phyloP scores from a whole-genome alignment of 2,113 vertebrate genomes.

The Oreochromis tanganicae region DNA sequence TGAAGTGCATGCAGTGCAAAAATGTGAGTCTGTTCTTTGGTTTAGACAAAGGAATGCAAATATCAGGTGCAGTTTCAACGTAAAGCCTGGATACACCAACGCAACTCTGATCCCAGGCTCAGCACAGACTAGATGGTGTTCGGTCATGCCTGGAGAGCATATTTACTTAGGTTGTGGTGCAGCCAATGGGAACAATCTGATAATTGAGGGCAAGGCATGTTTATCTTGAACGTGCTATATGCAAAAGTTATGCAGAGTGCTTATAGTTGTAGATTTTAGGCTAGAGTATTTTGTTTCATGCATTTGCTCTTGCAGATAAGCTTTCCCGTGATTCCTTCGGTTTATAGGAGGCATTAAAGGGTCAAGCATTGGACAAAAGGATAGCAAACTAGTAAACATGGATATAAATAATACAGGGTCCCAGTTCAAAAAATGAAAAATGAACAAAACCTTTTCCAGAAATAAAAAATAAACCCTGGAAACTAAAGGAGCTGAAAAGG shows the following conservation, averaged over 20 bases:
- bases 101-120: neutral
- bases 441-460: neutral
- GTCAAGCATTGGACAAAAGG: neutral
- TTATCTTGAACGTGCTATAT: neutral
- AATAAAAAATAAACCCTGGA: neutral
- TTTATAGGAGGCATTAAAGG: neutral
- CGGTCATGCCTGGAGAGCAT: neutral
- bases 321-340: neutral
- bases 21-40: neutral
- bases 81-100: neutral
- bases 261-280: neutral
- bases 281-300: neutral
- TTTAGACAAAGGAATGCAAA: neutral
- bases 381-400: neutral
- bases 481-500: neutral
- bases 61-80: slow-evolving; percentile 4
- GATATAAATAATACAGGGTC: neutral
- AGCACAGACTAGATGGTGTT: neutral
- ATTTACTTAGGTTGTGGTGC: neutral
- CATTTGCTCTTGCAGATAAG: neutral
- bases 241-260: neutral
- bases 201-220: neutral
- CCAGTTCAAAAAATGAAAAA: neutral
- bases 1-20: neutral
- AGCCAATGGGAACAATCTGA: neutral